Evolutionary conservation across 2,797 vertebrate species (phyloP), one percentile per base, ranked within the genome.

Genomic region (Sphenodon punctatus): DNA sequence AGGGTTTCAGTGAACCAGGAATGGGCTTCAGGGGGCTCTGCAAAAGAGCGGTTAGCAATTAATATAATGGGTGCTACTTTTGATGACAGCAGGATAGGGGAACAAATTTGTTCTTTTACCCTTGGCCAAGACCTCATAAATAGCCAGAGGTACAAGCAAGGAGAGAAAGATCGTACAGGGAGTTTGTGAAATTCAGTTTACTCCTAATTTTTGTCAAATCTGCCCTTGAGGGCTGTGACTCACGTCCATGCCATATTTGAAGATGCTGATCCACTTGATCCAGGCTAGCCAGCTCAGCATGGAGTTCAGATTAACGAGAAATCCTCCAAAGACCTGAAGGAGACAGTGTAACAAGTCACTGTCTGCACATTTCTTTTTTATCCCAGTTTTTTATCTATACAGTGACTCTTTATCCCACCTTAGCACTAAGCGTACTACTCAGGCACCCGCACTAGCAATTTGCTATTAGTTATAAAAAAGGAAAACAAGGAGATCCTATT

Each of bases 281-380:
- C 97, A 97, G 27, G 96, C 96, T 15, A 97, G 92, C 97, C 97
- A 97, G 82, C 13, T 94, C 81, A 97, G 92, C 96, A 97, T 97
- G 65, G 85, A n/a, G 45, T 96, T 97, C 39, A 97, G 95, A 76
- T 97, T 96, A 61, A 97, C 96, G 14, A 97, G 93, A 86, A 73
- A 97, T 17, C 96, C 96, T 12, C 96, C 96, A 78, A 97, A 97
- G 5, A 97, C 97, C 97, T 97, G 63, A 11, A 72, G 27, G 25
- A 63, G 20, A 64, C 25, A 42, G n/a, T 9, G 15, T 38, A n/a
- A 34, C 38, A 39, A 60, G 22, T 20, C 6, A 60, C 23, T 60
- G 22, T n/a, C n/a, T n/a, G n/a, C n/a, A n/a, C n/a, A n/a, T n/a
- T n/a, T n/a, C n/a, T n/a, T n/a, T n/a, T n/a, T n/a, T n/a, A n/a